These are phyloP conservation scores for Philereme transversata DNA, from an alignment of 2,888 invertebrate genomes.

Conservation along the genomic window DNA sequence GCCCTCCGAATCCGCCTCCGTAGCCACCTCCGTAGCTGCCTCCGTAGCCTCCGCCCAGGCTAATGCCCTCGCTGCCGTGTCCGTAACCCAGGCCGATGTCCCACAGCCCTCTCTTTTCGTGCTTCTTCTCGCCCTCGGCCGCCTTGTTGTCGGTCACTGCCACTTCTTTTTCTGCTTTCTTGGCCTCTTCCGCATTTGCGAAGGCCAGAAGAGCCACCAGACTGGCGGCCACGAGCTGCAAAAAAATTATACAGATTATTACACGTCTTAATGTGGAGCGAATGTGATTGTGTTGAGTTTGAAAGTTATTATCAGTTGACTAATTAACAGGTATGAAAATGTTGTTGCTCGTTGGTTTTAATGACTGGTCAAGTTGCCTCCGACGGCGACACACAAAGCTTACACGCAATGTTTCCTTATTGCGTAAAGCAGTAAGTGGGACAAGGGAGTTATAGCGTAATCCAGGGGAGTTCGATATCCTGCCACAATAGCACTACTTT, in stretches of 20 bases:
- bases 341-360: conserved; percentile 45
- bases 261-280: conserved; percentile 42
- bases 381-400: conserved; percentile 51
- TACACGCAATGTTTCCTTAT: conserved; percentile 64
- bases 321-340: conserved; percentile 60
- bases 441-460: conserved; percentile 49
- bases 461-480: conserved; percentile 32
- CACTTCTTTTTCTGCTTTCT: conserved; percentile 83
- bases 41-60: conserved; percentile 37
- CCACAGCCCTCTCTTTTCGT: conserved; percentile 89
- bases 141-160: conserved; percentile 82
- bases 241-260: conserved; percentile 44
- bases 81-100: conserved; percentile 81
- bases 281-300: conserved; percentile 46
- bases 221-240: conserved; percentile 84
- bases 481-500: conserved; percentile 25
- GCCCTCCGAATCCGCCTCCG: conserved; percentile 42
- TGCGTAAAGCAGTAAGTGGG: conserved; percentile 55
- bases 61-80: conserved; percentile 50
- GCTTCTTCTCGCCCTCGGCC: conserved; percentile 86
- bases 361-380: conserved; percentile 54
- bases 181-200: conserved; percentile 84
- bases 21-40: conserved; percentile 53
- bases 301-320: conserved; percentile 55
- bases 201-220: conserved; percentile 86